Conservation (phyloP, 2,888 invertebrate species). For the Serrognathus titanus region DNA sequence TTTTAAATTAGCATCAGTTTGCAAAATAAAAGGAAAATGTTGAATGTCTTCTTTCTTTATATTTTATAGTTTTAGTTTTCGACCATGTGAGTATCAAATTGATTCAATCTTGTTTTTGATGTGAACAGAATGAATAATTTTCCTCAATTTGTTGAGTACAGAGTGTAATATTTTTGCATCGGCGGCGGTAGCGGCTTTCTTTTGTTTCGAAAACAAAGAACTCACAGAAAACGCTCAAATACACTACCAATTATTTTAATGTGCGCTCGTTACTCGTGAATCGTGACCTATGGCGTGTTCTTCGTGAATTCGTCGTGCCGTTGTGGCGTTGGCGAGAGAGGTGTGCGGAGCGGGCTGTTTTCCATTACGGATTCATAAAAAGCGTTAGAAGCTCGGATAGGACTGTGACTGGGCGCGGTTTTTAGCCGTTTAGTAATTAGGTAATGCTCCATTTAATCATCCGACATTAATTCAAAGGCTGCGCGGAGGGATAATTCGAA, state of each 20-base stretch:
- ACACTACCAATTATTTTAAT: constrained; percentile 30
- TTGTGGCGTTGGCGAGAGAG: no score
- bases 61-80: no score
- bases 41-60: no score
- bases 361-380: constrained; percentile 1
- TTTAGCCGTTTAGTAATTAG: not conserved
- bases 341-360: not conserved
- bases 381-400: not conserved
- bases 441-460: not conserved
- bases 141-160: no score
- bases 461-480: not conserved
- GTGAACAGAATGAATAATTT: no score
- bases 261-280: constrained; percentile 23
- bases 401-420: not conserved
- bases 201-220: not conserved
- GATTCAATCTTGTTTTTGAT: no score
- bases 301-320: constrained; percentile 1
- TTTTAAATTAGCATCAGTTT: no score
- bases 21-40: no score
- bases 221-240: constrained; percentile 7
- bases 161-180: no score
- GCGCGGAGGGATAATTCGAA: not conserved
- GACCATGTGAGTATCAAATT: no score
- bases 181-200: not conserved
- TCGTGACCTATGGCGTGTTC: constrained; percentile 10